Evolutionary conservation across 1,140 invertebrate species (phyloP).

Genomic region (Philopotamus ludificatus): DNA sequence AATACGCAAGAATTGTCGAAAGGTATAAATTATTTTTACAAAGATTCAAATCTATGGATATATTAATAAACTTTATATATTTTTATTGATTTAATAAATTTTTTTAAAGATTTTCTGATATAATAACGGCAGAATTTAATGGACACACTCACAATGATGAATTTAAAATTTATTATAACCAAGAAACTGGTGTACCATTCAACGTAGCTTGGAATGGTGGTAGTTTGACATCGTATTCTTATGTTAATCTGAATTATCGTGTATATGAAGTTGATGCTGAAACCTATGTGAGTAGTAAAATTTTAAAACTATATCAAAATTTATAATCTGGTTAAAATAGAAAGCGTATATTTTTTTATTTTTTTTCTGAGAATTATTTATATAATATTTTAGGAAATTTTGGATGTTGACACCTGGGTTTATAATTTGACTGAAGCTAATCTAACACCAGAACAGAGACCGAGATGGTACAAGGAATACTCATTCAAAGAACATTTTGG

Average conservation of each 20-base stretch:
- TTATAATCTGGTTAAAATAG: neutral
- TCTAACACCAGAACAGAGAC: constrained; percentile 52
- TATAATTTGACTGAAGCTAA: constrained; percentile 80
- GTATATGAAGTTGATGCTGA: constrained; percentile 68
- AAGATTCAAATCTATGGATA: too few relatives aligned
- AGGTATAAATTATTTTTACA: too few relatives aligned
- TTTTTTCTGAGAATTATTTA: constrained; percentile 15
- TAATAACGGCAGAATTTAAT: constrained; percentile 75
- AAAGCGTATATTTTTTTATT: too few relatives aligned
- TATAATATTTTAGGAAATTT: constrained; percentile 58
- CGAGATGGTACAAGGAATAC: constrained; percentile 68
- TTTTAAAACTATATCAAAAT: neutral
- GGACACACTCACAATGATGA: constrained; percentile 80
- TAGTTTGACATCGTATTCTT: constrained; percentile 64
- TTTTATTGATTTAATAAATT: constrained; percentile 5
- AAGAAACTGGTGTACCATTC: constrained; percentile 55
- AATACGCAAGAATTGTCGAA: constrained; percentile 62
- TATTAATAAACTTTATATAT: neutral
- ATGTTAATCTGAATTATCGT: constrained; percentile 80
- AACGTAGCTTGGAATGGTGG: constrained; percentile 77
- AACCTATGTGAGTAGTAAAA: neutral
- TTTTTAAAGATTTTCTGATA: constrained; percentile 62
- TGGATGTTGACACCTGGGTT: constrained; percentile 71
- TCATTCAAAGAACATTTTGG: constrained; percentile 65
- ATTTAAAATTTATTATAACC: constrained; percentile 65